Evolutionary conservation across 1,140 invertebrate genomes (phyloP).

Genomic region (Caenorhabditis inopinata): DNA sequence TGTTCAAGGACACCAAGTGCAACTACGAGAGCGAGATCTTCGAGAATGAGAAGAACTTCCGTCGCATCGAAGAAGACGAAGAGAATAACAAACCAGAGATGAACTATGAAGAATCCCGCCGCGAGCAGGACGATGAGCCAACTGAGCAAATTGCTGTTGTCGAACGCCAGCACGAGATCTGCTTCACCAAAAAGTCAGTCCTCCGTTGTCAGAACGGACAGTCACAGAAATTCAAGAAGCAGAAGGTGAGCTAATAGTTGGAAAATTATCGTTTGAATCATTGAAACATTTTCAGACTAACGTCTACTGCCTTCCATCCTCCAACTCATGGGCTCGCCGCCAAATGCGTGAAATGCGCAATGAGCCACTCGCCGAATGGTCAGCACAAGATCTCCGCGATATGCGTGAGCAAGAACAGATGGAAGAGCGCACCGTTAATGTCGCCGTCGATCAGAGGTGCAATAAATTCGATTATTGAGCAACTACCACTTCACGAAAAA

Average conservation of each 20-base stretch:
- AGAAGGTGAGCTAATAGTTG: neutral
- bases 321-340: constrained; percentile 18
- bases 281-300: neutral
- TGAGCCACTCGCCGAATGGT: constrained; percentile 8
- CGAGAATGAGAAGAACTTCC: constrained; percentile 30
- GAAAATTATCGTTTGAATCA: neutral
- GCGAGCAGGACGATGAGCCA: constrained; percentile 28
- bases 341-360: neutral
- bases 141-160: constrained; percentile 25
- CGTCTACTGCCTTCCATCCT: constrained; percentile 23
- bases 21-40: constrained; percentile 27
- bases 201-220: constrained; percentile 17
- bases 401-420: neutral
- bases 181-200: constrained; percentile 37
- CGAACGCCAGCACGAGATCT: constrained; percentile 38
- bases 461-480: constrained; percentile 21
- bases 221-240: constrained; percentile 19
- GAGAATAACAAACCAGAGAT: neutral
- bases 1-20: constrained; percentile 41
- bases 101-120: constrained; percentile 19
- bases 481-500: neutral
- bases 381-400: neutral
- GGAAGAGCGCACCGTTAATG: neutral
- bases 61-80: neutral
- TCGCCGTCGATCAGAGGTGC: constrained; percentile 12